Evolutionary conservation across 1,140 invertebrate genomes (phyloP).

Genomic region (Oscheius sp.): DNA sequence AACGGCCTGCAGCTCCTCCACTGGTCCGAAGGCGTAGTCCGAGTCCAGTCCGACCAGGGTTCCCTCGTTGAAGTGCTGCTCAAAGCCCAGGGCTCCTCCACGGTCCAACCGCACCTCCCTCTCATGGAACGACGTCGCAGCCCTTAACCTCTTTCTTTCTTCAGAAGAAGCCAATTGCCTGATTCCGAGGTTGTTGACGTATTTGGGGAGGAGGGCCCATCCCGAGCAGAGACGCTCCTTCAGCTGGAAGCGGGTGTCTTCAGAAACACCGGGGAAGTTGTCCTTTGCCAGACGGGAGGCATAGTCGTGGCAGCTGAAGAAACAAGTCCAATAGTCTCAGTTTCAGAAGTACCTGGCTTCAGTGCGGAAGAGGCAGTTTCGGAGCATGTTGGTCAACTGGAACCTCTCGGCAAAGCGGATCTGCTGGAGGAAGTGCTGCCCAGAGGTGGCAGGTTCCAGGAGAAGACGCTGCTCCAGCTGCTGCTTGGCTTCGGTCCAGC

Average conservation of each 20-base stretch:
- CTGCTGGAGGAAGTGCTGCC: background rate
- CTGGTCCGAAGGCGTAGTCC: background rate
- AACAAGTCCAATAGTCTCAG: no score
- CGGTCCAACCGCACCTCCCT: background rate
- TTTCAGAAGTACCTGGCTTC: no score
- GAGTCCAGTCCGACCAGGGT: background rate
- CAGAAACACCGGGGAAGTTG: background rate
- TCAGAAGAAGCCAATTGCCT: no score
- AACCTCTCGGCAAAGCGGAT: background rate
- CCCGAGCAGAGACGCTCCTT: background rate
- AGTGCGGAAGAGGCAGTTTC: background rate
- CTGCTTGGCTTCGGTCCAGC: background rate
- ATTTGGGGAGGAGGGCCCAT: background rate
- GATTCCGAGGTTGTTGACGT: background rate
- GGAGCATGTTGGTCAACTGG: background rate
- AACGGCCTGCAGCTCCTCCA: background rate
- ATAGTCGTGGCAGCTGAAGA: background rate
- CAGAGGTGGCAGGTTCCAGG: background rate
- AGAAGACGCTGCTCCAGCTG: background rate
- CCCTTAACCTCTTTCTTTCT: no score
- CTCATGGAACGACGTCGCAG: background rate
- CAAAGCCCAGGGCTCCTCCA: background rate
- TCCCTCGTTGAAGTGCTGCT: background rate
- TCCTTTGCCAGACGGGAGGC: background rate
- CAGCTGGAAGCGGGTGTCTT: background rate